These are phyloP conservation scores for Mus spretus DNA, from an alignment of 2,797 vertebrate species.

Conservation along the genomic window DNA sequence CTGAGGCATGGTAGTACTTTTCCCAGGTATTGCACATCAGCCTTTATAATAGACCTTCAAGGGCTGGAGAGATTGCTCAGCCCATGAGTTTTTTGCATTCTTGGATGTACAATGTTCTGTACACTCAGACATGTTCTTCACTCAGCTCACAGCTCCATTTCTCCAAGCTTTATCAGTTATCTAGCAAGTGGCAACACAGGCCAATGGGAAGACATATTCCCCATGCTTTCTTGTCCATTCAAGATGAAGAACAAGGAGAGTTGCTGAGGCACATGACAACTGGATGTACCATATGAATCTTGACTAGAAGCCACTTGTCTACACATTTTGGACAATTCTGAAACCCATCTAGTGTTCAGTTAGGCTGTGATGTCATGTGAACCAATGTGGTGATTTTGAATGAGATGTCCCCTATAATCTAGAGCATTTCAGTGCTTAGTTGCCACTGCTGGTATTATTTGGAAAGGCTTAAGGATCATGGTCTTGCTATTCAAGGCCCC, in stretches of 20 bases:
- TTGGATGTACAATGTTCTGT: neutral
- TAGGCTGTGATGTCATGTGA: conserved; percentile 54
- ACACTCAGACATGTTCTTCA: neutral
- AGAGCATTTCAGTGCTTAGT: neutral
- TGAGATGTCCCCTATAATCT: neutral
- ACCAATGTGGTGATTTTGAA: neutral
- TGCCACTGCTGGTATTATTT: neutral
- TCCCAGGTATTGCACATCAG: neutral
- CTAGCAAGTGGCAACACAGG: neutral
- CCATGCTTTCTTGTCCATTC: conserved; percentile 50
- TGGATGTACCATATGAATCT: conserved; percentile 68
- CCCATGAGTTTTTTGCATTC: neutral
- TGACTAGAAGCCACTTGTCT: conserved; percentile 63
- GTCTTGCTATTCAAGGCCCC: neutral
- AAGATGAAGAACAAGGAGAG: conserved; percentile 3
- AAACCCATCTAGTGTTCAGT: conserved; percentile 58
- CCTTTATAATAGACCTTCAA: conserved; percentile 6
- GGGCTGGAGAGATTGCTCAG: neutral
- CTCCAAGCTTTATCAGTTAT: conserved; percentile 32
- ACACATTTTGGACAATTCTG: conserved; percentile 41
- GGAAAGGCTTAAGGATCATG: neutral
- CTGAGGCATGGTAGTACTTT: neutral
- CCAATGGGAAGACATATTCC: conserved; percentile 37
- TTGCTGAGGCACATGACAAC: neutral
- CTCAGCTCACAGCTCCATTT: neutral